phyloP scores from a whole-genome alignment of 2,113 vertebrate species.

The Oryzias celebensis region DNA sequence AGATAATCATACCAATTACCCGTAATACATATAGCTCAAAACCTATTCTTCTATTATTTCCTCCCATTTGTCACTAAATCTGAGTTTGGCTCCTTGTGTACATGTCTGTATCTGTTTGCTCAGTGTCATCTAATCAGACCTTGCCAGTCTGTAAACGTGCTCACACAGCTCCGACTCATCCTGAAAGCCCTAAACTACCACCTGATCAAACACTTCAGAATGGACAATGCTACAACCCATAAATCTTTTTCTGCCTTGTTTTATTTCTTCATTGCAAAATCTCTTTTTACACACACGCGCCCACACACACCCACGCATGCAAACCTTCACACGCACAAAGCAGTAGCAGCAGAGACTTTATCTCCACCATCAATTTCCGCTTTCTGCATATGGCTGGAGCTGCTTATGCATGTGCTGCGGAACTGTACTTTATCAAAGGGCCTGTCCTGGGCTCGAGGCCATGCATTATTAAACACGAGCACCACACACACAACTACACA shows the following conservation, averaged over 20 bases:
- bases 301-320: slow-evolving; percentile 8
- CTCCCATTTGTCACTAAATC: slow-evolving; percentile 18
- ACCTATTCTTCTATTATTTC: slow-evolving; percentile 9
- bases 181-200: slow-evolving; percentile 58
- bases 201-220: slow-evolving; percentile 66
- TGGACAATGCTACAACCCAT: slow-evolving; percentile 60
- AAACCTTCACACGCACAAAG: slow-evolving; percentile 32
- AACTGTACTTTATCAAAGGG: slow-evolving; percentile 81
- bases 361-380: slow-evolving; percentile 80
- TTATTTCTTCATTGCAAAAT: slow-evolving; percentile 37
- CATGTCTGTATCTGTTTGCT: slow-evolving; percentile 42
- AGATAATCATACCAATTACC: slow-evolving; percentile 18
- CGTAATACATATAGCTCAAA: slow-evolving; percentile 9
- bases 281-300: slow-evolving; percentile 24
- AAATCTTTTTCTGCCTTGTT: slow-evolving; percentile 59
- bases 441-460: slow-evolving; percentile 73
- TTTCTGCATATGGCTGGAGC: slow-evolving; percentile 79
- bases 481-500: slow-evolving; percentile 48
- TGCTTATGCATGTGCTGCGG: slow-evolving; percentile 78
- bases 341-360: slow-evolving; percentile 68
- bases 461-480: slow-evolving; percentile 81
- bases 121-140: slow-evolving; percentile 40
- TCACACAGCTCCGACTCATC: slow-evolving; percentile 49
- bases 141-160: slow-evolving; percentile 49
- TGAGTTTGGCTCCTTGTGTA: not conserved